A percentile compares a stretch with the other conserved stretches of the same genome.
These are phyloP conservation scores for Noturus placidus DNA, from an alignment of 2,113 vertebrate species.

Conservation along the genomic window DNA sequence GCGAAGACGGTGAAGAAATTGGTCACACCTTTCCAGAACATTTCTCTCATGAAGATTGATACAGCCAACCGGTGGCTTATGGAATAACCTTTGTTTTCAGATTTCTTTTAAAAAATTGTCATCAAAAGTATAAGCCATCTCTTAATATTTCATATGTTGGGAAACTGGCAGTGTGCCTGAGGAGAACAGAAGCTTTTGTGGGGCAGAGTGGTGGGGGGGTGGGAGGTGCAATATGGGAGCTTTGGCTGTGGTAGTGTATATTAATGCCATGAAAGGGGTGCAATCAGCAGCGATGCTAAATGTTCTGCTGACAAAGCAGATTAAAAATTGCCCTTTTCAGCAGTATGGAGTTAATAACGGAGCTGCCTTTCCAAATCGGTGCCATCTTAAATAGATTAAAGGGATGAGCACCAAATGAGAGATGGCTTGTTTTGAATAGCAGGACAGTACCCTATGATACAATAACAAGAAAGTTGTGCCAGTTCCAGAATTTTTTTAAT, in stretches of 20 bases:
- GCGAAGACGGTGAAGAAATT: constrained; percentile 1
- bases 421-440: background rate
- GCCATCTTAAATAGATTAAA: constrained; percentile 8
- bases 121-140: too few relatives aligned
- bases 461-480: background rate
- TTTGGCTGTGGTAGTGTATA: background rate
- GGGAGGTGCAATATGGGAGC: background rate
- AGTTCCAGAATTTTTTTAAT: background rate
- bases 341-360: background rate
- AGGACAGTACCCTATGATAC: background rate
- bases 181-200: background rate
- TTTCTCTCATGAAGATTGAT: constrained; percentile 9
- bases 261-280: constrained; percentile 4
- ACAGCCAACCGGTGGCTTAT: background rate
- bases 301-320: constrained; percentile 19
- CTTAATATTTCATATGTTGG: background rate
- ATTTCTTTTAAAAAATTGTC: background rate
- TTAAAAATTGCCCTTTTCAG: constrained; percentile 13
- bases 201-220: too few relatives aligned
- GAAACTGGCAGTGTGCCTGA: background rate
- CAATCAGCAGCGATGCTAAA: constrained; percentile 10
- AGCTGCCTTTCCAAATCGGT: background rate
- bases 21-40: constrained; percentile 12
- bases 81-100: background rate
- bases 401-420: background rate